phyloP scores from a whole-genome alignment of 2,113 vertebrate species.

The Hucho hucho region DNA sequence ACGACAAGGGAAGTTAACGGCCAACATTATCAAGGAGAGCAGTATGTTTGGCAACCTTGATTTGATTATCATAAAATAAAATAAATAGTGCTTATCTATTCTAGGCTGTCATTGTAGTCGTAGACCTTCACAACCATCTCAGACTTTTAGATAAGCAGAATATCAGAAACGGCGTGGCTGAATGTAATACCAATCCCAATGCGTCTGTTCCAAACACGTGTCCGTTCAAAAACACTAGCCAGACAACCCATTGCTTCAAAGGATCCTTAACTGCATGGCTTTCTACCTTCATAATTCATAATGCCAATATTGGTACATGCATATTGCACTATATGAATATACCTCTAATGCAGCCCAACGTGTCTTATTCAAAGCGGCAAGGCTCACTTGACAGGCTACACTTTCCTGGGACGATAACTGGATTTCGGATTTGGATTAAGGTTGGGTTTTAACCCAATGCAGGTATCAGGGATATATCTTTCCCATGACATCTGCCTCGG shows the following conservation, averaged over 20 bases:
- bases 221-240: slow-evolving; percentile 20
- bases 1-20: slow-evolving; percentile 48
- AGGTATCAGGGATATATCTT: slow-evolving; percentile 52
- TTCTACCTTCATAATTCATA: slow-evolving; percentile 23
- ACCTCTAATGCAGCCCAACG: slow-evolving; percentile 20
- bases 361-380: slow-evolving; percentile 11
- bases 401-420: slow-evolving; percentile 37
- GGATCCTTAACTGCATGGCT: slow-evolving; percentile 44
- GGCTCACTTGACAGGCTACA: slow-evolving; percentile 16
- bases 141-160: not conserved
- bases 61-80: not conserved
- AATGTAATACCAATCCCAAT: slow-evolving; percentile 51
- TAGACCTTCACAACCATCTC: slow-evolving; percentile 35
- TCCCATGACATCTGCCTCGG: slow-evolving; percentile 52
- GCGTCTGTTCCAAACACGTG: not conserved
- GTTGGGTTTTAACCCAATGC: slow-evolving; percentile 57
- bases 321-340: slow-evolving; percentile 18
- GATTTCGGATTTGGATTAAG: slow-evolving; percentile 44
- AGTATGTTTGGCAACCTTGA: slow-evolving; percentile 12
- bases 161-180: not conserved
- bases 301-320: slow-evolving; percentile 35
- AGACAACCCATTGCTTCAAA: not conserved
- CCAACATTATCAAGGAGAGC: slow-evolving; percentile 21
- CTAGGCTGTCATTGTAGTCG: slow-evolving; percentile 24
- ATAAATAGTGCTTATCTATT: not conserved